Evolutionary conservation across 2,113 vertebrate genomes (phyloP).

Genomic region (Serinus canaria): DNA sequence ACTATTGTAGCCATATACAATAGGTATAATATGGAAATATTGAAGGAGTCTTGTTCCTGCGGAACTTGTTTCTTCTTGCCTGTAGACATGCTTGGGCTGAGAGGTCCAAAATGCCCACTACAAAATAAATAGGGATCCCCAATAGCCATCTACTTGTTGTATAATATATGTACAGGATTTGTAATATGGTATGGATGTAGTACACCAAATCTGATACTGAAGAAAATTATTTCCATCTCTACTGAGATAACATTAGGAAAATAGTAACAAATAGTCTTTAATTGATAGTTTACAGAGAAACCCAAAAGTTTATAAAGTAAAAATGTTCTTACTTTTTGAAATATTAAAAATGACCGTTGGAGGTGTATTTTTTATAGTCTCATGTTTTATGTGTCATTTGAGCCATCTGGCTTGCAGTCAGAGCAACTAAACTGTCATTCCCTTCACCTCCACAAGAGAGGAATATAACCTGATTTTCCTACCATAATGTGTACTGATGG

Average conservation of each 20-base stretch:
- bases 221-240: not conserved
- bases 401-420: not conserved
- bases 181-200: not conserved
- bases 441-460: not conserved
- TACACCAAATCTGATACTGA: not conserved
- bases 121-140: not conserved
- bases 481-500: not conserved
- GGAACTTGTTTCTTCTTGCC: not conserved
- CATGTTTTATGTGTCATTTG: not conserved
- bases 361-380: not conserved
- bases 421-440: not conserved
- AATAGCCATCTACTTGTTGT: not conserved
- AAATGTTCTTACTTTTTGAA: not conserved
- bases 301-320: not conserved
- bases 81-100: not conserved
- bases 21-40: not conserved
- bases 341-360: not conserved
- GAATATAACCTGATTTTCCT: slow-evolving; percentile 20
- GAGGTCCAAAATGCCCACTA: not conserved
- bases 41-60: not conserved
- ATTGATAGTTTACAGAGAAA: not conserved
- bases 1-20: not conserved
- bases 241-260: not conserved
- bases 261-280: not conserved
- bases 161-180: not conserved